Percentiles rank a stretch among this genome's conserved stretches.
Conservation (phyloP, 2,888 invertebrate species). For the Caenorhabditis panamensis region DNA sequence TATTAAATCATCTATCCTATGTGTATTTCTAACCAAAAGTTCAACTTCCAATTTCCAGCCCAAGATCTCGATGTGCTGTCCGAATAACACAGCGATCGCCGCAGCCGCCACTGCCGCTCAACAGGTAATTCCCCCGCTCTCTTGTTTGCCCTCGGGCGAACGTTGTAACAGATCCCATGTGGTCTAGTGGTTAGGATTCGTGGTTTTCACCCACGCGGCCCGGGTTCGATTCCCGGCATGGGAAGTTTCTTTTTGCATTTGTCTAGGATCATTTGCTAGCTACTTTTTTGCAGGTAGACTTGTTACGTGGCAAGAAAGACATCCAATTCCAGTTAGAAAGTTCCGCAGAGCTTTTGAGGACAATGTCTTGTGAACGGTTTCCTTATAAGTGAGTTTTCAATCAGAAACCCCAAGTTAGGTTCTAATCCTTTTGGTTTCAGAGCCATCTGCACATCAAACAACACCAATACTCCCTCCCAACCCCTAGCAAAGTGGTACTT, state of each 20-base stretch:
- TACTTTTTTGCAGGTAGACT: not conserved
- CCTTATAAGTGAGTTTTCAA: constrained; percentile 39
- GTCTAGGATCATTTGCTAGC: too few species aligned
- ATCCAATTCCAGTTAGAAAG: constrained; percentile 45
- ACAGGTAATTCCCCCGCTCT: not conserved
- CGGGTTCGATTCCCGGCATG: constrained; percentile 81
- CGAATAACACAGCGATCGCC: constrained; percentile 27
- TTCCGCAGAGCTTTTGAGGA: constrained; percentile 25
- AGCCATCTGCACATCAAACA: constrained; percentile 12
- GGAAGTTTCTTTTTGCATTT: constrained; percentile 67
- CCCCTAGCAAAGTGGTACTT: constrained; percentile 52
- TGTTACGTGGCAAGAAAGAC: not conserved
- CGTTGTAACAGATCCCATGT: constrained; percentile 38
- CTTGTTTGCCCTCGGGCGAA: not conserved
- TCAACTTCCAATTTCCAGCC: constrained; percentile 7
- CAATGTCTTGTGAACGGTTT: constrained; percentile 38
- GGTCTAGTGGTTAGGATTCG: constrained; percentile 63
- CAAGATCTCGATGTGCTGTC: constrained; percentile 14
- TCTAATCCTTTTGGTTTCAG: too few species aligned
- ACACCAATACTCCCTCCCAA: constrained; percentile 10
- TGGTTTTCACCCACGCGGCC: constrained; percentile 80
- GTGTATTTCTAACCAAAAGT: not conserved
- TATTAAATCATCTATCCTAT: not conserved
- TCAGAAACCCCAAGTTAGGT: too few species aligned
- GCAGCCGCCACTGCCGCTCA: not conserved